phyloP scores from a whole-genome alignment of 1,140 invertebrate genomes.

The Drosophila malerkotliana region DNA sequence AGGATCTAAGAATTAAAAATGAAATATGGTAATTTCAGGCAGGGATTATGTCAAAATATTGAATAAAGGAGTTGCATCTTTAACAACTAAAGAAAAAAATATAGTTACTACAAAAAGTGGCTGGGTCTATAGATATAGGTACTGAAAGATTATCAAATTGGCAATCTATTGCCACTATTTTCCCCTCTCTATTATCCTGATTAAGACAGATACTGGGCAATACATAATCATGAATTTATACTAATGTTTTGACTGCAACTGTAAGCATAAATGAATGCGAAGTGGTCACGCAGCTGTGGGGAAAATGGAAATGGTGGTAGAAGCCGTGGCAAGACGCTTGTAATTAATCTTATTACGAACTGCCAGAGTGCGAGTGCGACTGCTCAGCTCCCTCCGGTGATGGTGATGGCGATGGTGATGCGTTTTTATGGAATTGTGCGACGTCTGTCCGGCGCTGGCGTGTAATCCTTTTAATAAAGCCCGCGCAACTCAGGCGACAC shows the following conservation, averaged over 20 bases:
- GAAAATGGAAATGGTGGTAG: conserved; percentile 3
- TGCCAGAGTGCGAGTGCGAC: conserved; percentile 9
- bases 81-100: neutral
- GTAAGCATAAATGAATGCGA: conserved; percentile 18
- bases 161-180: neutral
- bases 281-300: conserved; percentile 42
- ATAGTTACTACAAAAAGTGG: neutral
- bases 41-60: conserved; percentile 73
- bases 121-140: neutral
- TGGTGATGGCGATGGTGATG: conserved; percentile 32
- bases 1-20: conserved; percentile 54
- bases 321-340: conserved; percentile 44
- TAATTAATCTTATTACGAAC: conserved; percentile 72
- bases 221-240: neutral
- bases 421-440: conserved; percentile 47
- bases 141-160: neutral
- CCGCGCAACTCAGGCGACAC: conserved; percentile 70
- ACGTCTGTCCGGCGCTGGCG: conserved; percentile 33
- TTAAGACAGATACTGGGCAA: neutral
- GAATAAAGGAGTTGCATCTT: conserved; percentile 6
- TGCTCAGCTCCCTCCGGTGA: conserved; percentile 19
- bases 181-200: neutral
- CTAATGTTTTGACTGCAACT: conserved; percentile 9
- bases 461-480: conserved; percentile 78
- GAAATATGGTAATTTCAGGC: conserved; percentile 67